These are phyloP conservation scores for Syngnathus typhle DNA, from an alignment of 2,113 vertebrate species.

Conservation along the genomic window DNA sequence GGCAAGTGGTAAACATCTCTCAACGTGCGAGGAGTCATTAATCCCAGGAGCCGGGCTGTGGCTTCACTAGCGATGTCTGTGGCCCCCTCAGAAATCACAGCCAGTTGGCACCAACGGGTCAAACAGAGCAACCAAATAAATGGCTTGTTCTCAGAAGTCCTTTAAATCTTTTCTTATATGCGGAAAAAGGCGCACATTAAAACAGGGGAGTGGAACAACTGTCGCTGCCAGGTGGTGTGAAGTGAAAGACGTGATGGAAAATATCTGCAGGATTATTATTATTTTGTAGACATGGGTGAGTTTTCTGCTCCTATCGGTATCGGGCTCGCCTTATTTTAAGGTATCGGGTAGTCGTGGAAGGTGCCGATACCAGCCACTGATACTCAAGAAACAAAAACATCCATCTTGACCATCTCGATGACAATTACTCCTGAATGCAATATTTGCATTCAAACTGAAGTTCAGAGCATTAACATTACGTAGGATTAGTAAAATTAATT, in stretches of 20 bases:
- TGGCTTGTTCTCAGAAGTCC: constrained; percentile 41
- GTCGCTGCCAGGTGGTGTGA: constrained; percentile 4
- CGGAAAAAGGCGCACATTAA: constrained; percentile 32
- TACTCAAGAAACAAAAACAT: too few relatives aligned
- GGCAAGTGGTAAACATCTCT: constrained; percentile 71
- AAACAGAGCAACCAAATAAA: constrained; percentile 47
- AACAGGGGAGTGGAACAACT: neutral
- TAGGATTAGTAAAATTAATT: too few relatives aligned
- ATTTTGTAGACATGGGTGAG: too few relatives aligned
- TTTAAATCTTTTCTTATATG: constrained; percentile 47
- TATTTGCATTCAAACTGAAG: too few relatives aligned
- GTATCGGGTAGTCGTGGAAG: too few relatives aligned
- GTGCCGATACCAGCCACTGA: too few relatives aligned
- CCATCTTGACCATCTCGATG: too few relatives aligned
- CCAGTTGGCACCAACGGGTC: constrained; percentile 61
- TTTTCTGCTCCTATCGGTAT: too few relatives aligned
- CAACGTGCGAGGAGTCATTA: constrained; percentile 67
- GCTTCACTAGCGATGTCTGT: constrained; percentile 57
- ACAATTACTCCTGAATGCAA: too few relatives aligned
- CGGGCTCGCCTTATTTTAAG: too few relatives aligned
- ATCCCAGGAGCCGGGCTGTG: constrained; percentile 56
- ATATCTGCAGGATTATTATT: neutral
- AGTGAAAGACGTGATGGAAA: constrained; percentile 3
- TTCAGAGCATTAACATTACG: too few relatives aligned
- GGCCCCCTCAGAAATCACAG: constrained; percentile 62